Conservation (phyloP, 2,797 vertebrate species). For the Anas capensis region DNA sequence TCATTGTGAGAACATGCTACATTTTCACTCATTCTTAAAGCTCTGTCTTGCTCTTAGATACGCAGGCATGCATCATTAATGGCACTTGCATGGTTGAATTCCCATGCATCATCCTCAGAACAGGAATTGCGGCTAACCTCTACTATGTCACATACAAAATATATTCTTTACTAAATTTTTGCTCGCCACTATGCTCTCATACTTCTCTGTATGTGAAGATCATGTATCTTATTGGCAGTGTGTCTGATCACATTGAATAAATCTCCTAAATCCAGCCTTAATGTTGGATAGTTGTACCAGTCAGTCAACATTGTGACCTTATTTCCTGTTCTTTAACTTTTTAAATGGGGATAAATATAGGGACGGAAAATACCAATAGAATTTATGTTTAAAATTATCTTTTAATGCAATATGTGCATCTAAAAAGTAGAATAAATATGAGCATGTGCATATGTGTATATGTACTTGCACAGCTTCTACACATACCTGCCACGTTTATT, state of each 20-base stretch:
- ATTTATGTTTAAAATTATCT: not conserved
- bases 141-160: not conserved
- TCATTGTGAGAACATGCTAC: not conserved
- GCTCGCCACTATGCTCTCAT: not conserved
- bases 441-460: not conserved
- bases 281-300: not conserved
- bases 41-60: constrained; percentile 14
- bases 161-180: not conserved
- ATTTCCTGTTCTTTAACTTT: not conserved
- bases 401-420: not conserved
- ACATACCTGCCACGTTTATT: constrained; percentile 17
- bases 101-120: constrained; percentile 22
- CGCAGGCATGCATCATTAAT: not conserved
- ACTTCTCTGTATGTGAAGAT: constrained; percentile 2
- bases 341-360: not conserved
- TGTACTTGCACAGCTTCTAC: not conserved
- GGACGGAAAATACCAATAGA: not conserved
- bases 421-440: not conserved
- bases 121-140: constrained; percentile 29
- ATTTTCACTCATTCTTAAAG: constrained; percentile 17
- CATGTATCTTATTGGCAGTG: not conserved
- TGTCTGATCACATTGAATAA: not conserved
- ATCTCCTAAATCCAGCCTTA: constrained; percentile 7
- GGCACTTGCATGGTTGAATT: constrained; percentile 24
- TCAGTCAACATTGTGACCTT: not conserved